Evolutionary conservation across 2,797 vertebrate genomes (phyloP).

Genomic region (Sebastes itinus): DNA sequence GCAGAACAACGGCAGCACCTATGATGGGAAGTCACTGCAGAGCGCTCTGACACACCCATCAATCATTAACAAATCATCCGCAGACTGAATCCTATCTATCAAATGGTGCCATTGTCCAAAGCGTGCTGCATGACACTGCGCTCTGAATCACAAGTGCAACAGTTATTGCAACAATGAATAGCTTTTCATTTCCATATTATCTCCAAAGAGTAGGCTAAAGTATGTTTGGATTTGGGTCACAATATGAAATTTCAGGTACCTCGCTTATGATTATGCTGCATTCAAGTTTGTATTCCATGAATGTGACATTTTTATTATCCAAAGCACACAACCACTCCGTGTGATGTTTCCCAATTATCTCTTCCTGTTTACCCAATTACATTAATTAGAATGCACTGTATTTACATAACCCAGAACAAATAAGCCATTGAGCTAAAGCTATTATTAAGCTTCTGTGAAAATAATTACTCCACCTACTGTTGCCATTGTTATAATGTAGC

Average conservation of each 20-base stretch:
- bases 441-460: constrained; percentile 66
- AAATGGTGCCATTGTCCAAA: constrained; percentile 36
- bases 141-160: constrained; percentile 35
- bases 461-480: constrained; percentile 63
- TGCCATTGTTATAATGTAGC: constrained; percentile 49
- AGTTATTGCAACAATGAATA: constrained; percentile 16
- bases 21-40: constrained; percentile 32
- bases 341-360: constrained; percentile 63
- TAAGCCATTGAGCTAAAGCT: constrained; percentile 68
- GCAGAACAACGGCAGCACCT: constrained; percentile 11
- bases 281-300: constrained; percentile 32
- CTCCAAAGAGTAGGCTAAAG: neutral
- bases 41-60: constrained; percentile 51
- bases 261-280: neutral
- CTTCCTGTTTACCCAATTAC: constrained; percentile 64
- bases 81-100: constrained; percentile 47
- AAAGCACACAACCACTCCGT: constrained; percentile 20
- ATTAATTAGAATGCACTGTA: constrained; percentile 75
- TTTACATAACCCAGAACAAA: constrained; percentile 68
- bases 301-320: constrained; percentile 49
- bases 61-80: constrained; percentile 56
- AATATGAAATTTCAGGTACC: neutral
- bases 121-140: constrained; percentile 24
- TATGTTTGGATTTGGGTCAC: neutral
- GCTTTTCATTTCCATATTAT: constrained; percentile 22